Conservation (phyloP, 2,797 vertebrate genomes). For the Podarcis lilfordi region DNA sequence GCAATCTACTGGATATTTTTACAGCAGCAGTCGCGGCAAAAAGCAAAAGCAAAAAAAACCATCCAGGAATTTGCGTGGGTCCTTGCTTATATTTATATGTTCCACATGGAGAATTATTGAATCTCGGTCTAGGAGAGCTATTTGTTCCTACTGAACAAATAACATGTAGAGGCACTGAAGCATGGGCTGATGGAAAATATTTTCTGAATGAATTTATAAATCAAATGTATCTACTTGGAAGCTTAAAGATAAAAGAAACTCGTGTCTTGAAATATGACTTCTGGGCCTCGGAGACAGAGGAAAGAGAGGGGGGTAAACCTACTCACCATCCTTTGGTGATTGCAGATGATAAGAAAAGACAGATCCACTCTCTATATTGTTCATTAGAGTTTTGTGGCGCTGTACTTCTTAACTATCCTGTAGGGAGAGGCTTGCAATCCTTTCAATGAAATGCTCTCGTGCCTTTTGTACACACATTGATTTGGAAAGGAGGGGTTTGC, state of each 20-base stretch:
- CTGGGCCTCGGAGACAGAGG: slow-evolving; percentile 21
- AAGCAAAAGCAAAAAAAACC: neutral
- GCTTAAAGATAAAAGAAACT: slow-evolving; percentile 61
- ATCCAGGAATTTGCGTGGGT: neutral
- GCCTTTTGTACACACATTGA: slow-evolving; percentile 11
- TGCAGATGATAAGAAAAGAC: slow-evolving; percentile 56
- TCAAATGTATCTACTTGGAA: slow-evolving; percentile 61
- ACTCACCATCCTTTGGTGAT: slow-evolving; percentile 26
- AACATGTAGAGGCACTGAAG: slow-evolving; percentile 44
- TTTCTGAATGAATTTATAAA: slow-evolving; percentile 66
- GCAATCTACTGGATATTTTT: neutral
- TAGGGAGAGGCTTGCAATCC: slow-evolving; percentile 15
- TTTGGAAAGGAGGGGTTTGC: neutral
- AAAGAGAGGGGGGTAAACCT: neutral
- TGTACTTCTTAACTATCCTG: slow-evolving; percentile 16
- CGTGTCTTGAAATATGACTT: slow-evolving; percentile 56
- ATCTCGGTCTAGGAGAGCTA: neutral
- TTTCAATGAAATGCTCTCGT: slow-evolving; percentile 24
- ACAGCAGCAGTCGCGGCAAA: neutral
- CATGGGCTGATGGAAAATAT: slow-evolving; percentile 38
- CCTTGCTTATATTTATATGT: slow-evolving; percentile 15
- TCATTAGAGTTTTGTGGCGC: slow-evolving; percentile 26
- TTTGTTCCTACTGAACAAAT: slow-evolving; percentile 58
- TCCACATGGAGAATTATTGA: slow-evolving; percentile 45
- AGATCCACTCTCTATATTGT: slow-evolving; percentile 35